Evolutionary conservation across 2,797 vertebrate species (phyloP), one percentile per base, ranked within the genome.

Genomic region (Pangasius mekongensis): DNA sequence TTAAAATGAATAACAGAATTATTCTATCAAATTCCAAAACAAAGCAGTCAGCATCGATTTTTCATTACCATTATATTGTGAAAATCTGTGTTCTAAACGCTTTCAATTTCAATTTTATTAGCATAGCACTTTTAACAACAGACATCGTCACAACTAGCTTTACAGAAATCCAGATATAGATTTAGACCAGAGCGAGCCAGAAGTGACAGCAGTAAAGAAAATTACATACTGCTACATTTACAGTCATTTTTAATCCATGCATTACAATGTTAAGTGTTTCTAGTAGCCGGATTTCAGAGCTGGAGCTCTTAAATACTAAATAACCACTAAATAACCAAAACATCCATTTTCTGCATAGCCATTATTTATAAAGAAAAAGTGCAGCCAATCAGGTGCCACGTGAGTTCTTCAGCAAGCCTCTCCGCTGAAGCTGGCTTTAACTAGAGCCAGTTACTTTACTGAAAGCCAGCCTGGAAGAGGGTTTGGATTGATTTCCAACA

Each of bases 401-500:
- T 52, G 95, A 95, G 95, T 92, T 92, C 92, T 95, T 95, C 93
- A 92, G 91, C 89, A 94, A 95, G 94, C 92, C 88, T 84, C 69
- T 87, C 93, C 93, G 94, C 94, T 94, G 89, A 93, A 85, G 92
- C 92, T 93, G 93, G 93, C 94, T 91, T 95, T 94, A 93, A 92
- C 88, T 91, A 92, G 93, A 94, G 93, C 92, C 89, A 93, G 94
- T 94, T 94, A 93, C 84, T 92, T 88, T 87, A 78, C 89, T 30
- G 94, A 94, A 95, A 96, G 92, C 91, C 96, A 96, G 94, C 93
- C 91, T 93, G 93, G 92, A 93, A 94, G 92, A 91, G 92, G 92
- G 91, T 94, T 94, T 95, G 94, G 96, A 96, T 96, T 95, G 94
- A 96, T 96, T 97, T 96, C 95, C 95, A 94, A 95, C 96, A 96